Percentiles rank a stretch among this genome's conserved stretches.
Evolutionary conservation across 2,113 vertebrate genomes (phyloP).

Genomic region (Panthera tigris): DNA sequence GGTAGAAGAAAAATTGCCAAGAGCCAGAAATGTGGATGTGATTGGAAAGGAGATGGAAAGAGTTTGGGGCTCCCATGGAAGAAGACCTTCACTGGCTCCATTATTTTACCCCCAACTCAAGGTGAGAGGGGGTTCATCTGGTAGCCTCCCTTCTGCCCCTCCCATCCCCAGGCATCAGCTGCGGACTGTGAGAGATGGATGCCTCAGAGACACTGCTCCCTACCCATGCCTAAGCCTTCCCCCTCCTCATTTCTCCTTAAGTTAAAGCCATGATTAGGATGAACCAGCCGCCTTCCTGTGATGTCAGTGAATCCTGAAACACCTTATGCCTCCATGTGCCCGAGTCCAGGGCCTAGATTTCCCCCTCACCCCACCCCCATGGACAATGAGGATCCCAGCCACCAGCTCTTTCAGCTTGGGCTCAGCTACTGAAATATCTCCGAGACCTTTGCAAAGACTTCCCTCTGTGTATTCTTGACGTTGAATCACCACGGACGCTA

Average conservation of each 20-base stretch:
- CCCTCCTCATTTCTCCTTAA: neutral
- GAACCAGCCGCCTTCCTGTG: constrained; percentile 41
- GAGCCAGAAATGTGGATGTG: neutral
- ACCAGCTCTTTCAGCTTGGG: neutral
- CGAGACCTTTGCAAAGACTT: neutral
- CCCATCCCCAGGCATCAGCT: neutral
- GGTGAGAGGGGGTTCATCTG: neutral
- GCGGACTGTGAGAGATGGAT: neutral
- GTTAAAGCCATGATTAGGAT: constrained; percentile 66
- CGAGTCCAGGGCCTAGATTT: neutral
- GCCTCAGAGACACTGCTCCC: neutral
- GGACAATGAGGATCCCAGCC: neutral
- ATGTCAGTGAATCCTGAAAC: neutral
- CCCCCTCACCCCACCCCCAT: neutral
- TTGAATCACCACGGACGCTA: neutral
- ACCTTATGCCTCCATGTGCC: neutral
- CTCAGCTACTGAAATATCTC: neutral
- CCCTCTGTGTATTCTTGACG: neutral
- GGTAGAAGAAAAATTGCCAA: neutral
- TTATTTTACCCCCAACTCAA: neutral
- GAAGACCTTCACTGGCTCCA: neutral
- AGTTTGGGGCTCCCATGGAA: neutral
- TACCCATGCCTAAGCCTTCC: neutral
- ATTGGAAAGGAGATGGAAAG: neutral
- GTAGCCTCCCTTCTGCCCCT: neutral